Conservation (phyloP, 2,888 invertebrate species). For the Orthonychiurus folsomi region DNA sequence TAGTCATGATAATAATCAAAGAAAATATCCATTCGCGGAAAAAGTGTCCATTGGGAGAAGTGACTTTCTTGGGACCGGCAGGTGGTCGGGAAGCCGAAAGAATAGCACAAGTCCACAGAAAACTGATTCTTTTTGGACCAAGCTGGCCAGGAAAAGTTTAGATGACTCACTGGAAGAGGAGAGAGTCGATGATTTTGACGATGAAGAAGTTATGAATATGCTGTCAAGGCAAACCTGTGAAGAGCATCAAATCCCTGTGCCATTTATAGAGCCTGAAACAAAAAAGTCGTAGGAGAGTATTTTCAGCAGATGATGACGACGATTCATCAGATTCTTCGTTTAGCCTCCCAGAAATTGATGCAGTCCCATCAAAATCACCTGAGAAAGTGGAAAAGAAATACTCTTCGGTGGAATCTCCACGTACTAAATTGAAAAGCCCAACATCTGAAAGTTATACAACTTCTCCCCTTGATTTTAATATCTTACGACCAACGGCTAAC, state of each 20-base stretch:
- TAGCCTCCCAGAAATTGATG: conserved; percentile 1
- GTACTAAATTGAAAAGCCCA: neutral
- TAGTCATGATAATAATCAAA: neutral
- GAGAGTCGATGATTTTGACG: neutral
- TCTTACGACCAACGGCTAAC: too few species aligned
- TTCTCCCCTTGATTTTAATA: neutral
- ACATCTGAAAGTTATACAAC: neutral
- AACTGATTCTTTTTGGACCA: neutral
- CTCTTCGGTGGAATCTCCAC: neutral
- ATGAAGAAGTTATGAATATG: too few species aligned
- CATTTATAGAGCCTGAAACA: too few species aligned
- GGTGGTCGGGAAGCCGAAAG: neutral
- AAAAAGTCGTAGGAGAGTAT: too few species aligned
- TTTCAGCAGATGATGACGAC: conserved; percentile 14
- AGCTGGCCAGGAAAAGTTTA: neutral
- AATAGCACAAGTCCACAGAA: neutral
- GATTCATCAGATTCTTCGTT: conserved; percentile 5
- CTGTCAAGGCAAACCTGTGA: too few species aligned
- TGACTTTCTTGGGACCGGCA: neutral
- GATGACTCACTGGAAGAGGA: conserved; percentile 16
- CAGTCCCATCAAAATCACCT: neutral
- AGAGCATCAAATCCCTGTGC: too few species aligned
- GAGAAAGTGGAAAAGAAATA: neutral
- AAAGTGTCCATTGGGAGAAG: neutral
- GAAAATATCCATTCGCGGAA: neutral